These are phyloP conservation scores for Urocitellus parryii DNA, from an alignment of 2,113 vertebrate species.

Conservation along the genomic window DNA sequence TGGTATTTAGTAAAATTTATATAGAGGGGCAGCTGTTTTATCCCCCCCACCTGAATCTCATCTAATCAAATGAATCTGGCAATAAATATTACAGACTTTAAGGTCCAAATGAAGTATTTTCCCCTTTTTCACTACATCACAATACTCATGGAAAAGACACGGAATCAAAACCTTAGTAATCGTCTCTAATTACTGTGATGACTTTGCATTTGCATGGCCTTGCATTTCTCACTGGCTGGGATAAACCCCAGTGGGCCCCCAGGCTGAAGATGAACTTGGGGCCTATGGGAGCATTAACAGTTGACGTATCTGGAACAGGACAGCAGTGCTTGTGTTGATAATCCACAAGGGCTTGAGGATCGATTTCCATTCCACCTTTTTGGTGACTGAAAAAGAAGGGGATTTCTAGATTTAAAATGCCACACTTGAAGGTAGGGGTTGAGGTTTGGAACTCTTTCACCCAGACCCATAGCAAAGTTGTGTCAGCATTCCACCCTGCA, in stretches of 20 bases:
- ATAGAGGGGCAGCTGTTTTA: conserved; percentile 52
- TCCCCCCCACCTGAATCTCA: conserved; percentile 18
- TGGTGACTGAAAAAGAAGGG: background rate
- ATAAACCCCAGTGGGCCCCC: background rate
- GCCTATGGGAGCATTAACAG: background rate
- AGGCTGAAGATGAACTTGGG: background rate
- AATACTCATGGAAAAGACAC: conserved; percentile 42
- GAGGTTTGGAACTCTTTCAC: conserved; percentile 5
- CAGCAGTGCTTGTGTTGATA: background rate
- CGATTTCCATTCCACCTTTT: background rate
- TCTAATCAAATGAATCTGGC: conserved; percentile 54
- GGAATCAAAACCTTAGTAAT: background rate
- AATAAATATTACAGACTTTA: conserved; percentile 60
- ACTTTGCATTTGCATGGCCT: background rate
- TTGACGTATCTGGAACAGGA: background rate
- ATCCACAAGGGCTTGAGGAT: background rate
- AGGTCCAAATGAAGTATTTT: conserved; percentile 49
- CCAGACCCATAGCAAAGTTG: background rate
- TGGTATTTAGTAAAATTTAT: conserved; percentile 65
- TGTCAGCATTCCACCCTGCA: background rate
- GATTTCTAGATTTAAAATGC: background rate
- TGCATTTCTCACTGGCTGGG: background rate
- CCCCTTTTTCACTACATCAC: background rate
- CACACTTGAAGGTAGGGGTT: background rate
- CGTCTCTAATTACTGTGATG: background rate